Percentiles rank a stretch among this genome's conserved stretches.
Evolutionary conservation across 1,140 invertebrate species (phyloP).

Genomic region (Monochamus saltuarius): DNA sequence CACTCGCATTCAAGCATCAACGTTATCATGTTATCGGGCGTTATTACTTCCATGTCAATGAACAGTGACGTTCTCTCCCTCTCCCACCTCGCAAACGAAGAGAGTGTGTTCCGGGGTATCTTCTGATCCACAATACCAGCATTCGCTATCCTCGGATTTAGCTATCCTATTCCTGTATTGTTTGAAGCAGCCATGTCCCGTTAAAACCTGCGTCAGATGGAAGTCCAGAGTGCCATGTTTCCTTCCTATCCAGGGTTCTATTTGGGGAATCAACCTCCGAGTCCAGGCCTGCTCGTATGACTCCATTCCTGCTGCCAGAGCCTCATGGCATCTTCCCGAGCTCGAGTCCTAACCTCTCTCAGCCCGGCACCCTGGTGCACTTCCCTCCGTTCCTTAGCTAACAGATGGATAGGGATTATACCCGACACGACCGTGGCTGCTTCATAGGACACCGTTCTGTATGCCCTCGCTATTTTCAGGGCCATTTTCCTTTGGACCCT

Average conservation of each 20-base stretch:
- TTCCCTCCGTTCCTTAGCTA: slow-evolving; percentile 24
- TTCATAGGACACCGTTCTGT: slow-evolving; percentile 31
- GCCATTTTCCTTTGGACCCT: slow-evolving; percentile 14
- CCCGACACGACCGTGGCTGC: slow-evolving; percentile 30
- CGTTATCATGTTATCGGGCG: slow-evolving; percentile 3
- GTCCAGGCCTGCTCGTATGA: slow-evolving; percentile 21
- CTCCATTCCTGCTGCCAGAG: slow-evolving; percentile 19
- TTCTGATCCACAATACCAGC: slow-evolving; percentile 24
- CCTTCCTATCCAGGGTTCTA: slow-evolving; percentile 25
- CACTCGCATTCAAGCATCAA: slow-evolving; percentile 4
- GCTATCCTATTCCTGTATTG: slow-evolving; percentile 37
- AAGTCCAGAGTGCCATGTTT: slow-evolving; percentile 31
- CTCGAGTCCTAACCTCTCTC: neutral
- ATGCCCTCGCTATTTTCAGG: slow-evolving; percentile 19
- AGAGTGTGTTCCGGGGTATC: slow-evolving; percentile 41
- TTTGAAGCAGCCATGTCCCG: slow-evolving; percentile 49
- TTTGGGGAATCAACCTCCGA: slow-evolving; percentile 14
- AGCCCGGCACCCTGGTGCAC: neutral
- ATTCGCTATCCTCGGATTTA: slow-evolving; percentile 17
- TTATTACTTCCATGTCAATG: neutral
- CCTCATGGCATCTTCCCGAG: neutral
- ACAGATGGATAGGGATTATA: slow-evolving; percentile 34
- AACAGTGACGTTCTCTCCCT: neutral
- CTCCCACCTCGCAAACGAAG: slow-evolving; percentile 37
- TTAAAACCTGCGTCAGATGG: slow-evolving; percentile 39